Evolutionary conservation across 2,113 vertebrate species (phyloP).

Genomic region (Laterallus jamaicensis): DNA sequence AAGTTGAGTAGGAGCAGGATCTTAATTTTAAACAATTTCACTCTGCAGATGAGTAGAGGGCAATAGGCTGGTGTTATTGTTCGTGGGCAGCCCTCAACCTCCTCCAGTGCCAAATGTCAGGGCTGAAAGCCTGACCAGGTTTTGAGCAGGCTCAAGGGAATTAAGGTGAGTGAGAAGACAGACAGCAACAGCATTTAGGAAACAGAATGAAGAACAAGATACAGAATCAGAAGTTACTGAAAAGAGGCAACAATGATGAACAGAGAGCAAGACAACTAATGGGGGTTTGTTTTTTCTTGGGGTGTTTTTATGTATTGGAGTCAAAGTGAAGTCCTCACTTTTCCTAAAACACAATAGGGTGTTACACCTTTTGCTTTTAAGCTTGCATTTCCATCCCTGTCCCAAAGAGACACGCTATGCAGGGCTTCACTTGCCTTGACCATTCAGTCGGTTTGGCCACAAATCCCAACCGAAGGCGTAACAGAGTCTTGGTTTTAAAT

Average conservation of each 20-base stretch:
- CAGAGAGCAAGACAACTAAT: background rate
- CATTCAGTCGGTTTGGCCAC: background rate
- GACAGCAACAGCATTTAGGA: background rate
- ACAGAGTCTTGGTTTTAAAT: background rate
- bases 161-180: background rate
- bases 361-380: background rate
- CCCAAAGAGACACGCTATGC: accelerated
- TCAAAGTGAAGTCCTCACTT: background rate
- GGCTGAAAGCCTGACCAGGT: background rate
- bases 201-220: background rate
- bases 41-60: slow-evolving; percentile 39
- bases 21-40: slow-evolving; percentile 30
- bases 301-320: background rate
- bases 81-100: background rate
- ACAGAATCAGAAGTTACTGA: background rate
- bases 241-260: background rate
- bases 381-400: background rate
- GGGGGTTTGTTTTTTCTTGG: background rate
- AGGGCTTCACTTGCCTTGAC: background rate
- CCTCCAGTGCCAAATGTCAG: background rate
- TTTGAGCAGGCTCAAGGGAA: background rate
- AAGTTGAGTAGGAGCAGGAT: slow-evolving; percentile 55
- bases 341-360: background rate
- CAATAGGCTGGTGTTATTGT: background rate
- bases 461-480: background rate